Conservation (phyloP, 2,888 invertebrate genomes). For the Orthonychiurus folsomi region DNA sequence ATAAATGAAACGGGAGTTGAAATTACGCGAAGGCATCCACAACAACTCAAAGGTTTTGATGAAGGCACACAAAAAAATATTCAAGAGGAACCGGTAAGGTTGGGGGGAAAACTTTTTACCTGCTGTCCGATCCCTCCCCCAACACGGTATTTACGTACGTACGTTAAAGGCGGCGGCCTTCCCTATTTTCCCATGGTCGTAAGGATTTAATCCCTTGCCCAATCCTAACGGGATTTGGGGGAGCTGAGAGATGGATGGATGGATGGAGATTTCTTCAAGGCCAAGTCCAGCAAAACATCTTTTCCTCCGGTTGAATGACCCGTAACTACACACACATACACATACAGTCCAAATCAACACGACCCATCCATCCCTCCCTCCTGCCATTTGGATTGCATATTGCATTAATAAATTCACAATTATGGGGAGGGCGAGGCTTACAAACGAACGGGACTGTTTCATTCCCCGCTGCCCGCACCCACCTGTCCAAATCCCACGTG, state of each 20-base stretch:
- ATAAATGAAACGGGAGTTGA: slow-evolving; percentile 1
- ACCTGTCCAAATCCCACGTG: too few relatives aligned
- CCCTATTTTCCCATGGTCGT: not conserved
- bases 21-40: not conserved
- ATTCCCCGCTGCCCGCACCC: too few relatives aligned
- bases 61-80: not conserved
- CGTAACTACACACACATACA: slow-evolving; percentile 14
- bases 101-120: too few relatives aligned
- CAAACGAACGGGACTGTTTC: not conserved
- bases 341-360: not conserved
- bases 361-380: not conserved
- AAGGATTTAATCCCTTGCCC: slow-evolving; percentile 11
- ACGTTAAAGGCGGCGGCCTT: not conserved
- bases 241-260: slow-evolving; percentile 11
- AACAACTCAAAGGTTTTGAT: too few relatives aligned
- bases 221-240: slow-evolving; percentile 37
- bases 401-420: not conserved
- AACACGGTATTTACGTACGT: not conserved
- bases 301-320: slow-evolving; percentile 41
- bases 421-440: not conserved
- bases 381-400: not conserved
- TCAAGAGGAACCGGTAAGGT: not conserved
- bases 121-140: not conserved
- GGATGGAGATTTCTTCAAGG: slow-evolving; percentile 40
- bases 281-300: slow-evolving; percentile 40